Base-by-base conservation (phyloP, 2,113 vertebrate genomes). In the Hystrix brachyura region DNA sequence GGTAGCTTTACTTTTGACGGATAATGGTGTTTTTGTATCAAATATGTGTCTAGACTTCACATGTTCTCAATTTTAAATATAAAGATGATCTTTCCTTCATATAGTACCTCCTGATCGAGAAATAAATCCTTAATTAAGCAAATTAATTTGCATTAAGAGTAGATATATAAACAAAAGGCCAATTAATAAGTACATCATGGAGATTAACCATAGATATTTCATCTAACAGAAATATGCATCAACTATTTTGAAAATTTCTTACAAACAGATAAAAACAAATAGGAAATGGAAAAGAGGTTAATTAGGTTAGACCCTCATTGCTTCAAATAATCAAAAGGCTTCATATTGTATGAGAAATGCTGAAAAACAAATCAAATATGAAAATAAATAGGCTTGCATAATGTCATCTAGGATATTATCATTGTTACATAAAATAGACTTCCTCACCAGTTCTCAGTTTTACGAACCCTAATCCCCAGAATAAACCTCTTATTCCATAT, bases 21-120 rank as follows among this genome's bases (percentile, higher is more conserved):
- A 76, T 92, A 71, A 87, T 43, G 43, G 8, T 85, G 4, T 94
- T 83, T 89, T 48, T 84, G 29, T 43, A 93, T 48, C 86, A 89
- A 87, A 82, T 86, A 23, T 72, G 82, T 84, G 1, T 57, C 29
- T 94, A 76, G 48, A 81, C 43, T 43, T 91, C 19, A 91, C 15
- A 84, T 29, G 10, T 87, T 92, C 93, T 94, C 8, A 48, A 90
- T 71, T 97, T 97, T 88, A 97, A 91, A 92, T 6, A 69, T 85
- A 80, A 97, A 97, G 85, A 95, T 94, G 48, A 85, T 19, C 29
- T 97, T 18, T 13, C 34, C 51, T 93, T 65, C 38, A 55, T 81
- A 57, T 71, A 92, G 51, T 17, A 89, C 13, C 78, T 62, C 5
- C 29, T 87, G 59, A 72, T 94, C 82, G 88, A 87, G 87, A 90